phyloP scores from a whole-genome alignment of 2,113 vertebrate genomes.

The Myrmophylax atrothorax region DNA sequence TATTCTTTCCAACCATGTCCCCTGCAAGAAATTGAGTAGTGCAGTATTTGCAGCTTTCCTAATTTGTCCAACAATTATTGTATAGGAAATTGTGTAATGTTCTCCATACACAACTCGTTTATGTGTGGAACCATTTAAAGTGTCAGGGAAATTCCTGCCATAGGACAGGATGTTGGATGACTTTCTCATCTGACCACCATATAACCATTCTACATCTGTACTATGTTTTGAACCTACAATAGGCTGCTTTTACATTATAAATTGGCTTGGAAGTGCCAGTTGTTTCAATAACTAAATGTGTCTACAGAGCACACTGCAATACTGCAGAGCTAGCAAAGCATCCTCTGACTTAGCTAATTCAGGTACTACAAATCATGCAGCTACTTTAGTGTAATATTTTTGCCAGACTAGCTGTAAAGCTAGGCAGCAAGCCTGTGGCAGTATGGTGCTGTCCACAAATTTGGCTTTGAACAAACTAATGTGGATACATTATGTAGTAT shows the following conservation, averaged over 20 bases:
- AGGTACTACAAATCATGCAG: neutral
- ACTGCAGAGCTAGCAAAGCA: conserved; percentile 15
- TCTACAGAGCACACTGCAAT: neutral
- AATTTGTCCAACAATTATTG: neutral
- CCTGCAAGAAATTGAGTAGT: neutral
- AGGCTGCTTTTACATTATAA: neutral
- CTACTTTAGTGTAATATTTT: neutral
- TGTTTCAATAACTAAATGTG: neutral
- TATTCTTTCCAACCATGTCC: neutral
- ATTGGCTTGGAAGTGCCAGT: neutral
- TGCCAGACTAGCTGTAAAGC: neutral
- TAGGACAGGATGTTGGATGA: neutral
- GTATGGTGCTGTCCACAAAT: neutral
- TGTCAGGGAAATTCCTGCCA: neutral
- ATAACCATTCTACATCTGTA: neutral
- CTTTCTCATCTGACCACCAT: neutral
- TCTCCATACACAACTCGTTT: neutral
- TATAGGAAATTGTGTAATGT: neutral
- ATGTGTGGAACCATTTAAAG: neutral
- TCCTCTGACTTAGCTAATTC: neutral
- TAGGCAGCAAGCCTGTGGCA: neutral
- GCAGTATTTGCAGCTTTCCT: neutral
- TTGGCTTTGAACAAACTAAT: neutral
- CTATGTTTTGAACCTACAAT: neutral
- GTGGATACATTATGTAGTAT: neutral